phyloP scores from a whole-genome alignment of 2,797 vertebrate species.

The Intellagama lesueurii region DNA sequence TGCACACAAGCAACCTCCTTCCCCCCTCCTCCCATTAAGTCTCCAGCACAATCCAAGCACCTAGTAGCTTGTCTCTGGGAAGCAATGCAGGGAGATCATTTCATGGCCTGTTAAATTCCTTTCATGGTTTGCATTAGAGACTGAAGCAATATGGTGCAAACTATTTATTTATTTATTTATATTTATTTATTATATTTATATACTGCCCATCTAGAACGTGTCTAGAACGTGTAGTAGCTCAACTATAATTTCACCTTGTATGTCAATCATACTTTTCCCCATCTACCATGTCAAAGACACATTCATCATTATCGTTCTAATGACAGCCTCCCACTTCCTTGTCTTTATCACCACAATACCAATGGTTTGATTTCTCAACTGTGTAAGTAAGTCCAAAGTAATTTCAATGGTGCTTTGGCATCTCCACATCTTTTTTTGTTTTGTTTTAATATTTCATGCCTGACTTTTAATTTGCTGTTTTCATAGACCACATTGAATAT shows the following conservation, averaged over 20 bases:
- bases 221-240: not conserved
- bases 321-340: conserved; percentile 19
- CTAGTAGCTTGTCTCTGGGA: too few species aligned
- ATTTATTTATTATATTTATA: too few species aligned
- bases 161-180: too few species aligned
- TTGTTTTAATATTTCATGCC: conserved; percentile 26
- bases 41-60: too few species aligned
- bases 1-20: too few species aligned
- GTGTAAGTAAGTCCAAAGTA: conserved; percentile 44
- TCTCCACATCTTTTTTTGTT: conserved; percentile 5
- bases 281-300: conserved; percentile 42
- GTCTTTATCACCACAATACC: conserved; percentile 24
- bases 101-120: too few species aligned
- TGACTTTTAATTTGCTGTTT: conserved; percentile 56
- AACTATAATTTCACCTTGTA: conserved; percentile 40
- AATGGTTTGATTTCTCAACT: conserved; percentile 52
- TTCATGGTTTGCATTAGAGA: too few species aligned
- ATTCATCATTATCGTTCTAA: not conserved
- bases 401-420: conserved; percentile 39
- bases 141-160: too few species aligned
- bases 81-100: too few species aligned
- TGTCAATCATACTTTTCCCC: conserved; percentile 42
- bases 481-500: conserved; percentile 45
- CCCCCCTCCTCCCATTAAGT: too few species aligned
- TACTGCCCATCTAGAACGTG: too few species aligned